Evolutionary conservation across 2,888 invertebrate species (phyloP), one percentile per base, ranked within the genome.

Genomic region (Ormyrus nitidulus): DNA sequence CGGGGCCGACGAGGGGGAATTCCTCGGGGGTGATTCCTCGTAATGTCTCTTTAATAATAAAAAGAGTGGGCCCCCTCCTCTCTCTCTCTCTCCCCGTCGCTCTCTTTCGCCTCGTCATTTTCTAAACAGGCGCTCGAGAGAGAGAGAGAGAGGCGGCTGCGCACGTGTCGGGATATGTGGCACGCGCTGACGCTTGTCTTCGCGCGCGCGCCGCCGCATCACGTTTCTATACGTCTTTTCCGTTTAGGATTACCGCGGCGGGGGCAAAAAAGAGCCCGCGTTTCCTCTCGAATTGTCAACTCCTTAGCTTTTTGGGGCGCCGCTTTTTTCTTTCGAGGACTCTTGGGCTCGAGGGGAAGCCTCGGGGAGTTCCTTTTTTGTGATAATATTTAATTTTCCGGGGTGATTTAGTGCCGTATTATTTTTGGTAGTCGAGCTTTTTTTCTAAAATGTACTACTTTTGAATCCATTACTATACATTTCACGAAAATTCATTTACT

Each of bases 11-110:
- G 61, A 19, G 61, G 54, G 68, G 46, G 61, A 46, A 77, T 77
- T 80, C 59, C 77, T 64, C 46, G 56, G 77, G 80, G 80, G 56
- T 77, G 73, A 73, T 59, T 77, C 76, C 56, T 68, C 68, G 56
- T 69, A 75, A 72, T 69, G 77, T 68, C 77, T 59, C 59, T 66
- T 70, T 64, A 58, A 79, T 75, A 75, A 64, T 75, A 65, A 74
- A 74, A 56, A 74, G 13, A 77, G 54, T 64, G 54, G n/a, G 10
- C 48, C 6, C 61, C 53, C 48, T 1, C 66, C 68, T 34, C 59
- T 48, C 49, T 64, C 48, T 64, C 19, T 13, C 19, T 8, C 48
- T 48, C 19, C 19, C 19, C 19, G 19, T 19, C 19, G 19, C 19
- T 19, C 19, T 19, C 19, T 19, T 19, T 19, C 13, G 9, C 8